These are phyloP conservation scores for Stigmatopora argus DNA, from an alignment of 2,113 vertebrate species.

Conservation along the genomic window DNA sequence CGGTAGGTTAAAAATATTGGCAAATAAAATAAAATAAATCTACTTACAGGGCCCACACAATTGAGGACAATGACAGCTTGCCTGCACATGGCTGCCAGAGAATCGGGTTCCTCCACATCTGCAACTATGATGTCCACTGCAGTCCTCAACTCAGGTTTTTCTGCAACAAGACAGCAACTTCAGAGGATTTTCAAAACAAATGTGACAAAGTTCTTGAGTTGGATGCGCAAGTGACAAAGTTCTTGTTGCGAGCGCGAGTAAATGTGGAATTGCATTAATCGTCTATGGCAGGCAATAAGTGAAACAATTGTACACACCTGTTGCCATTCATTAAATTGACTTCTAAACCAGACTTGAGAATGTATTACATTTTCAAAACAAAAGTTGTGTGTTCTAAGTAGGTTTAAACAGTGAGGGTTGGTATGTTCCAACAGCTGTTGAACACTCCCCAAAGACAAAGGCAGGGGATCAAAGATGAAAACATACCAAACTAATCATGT, in stretches of 20 bases:
- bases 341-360: background rate
- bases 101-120: constrained; percentile 79
- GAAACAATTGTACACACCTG: no score
- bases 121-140: constrained; percentile 85
- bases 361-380: background rate
- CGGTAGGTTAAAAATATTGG: background rate
- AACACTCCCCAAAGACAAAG: constrained; percentile 30
- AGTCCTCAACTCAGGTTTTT: constrained; percentile 75
- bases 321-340: no score
- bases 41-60: constrained; percentile 94
- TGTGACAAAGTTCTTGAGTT: background rate
- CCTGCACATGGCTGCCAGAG: constrained; percentile 86
- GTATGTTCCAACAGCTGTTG: constrained; percentile 66
- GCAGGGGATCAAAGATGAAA: constrained; percentile 9
- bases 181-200: background rate
- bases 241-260: background rate
- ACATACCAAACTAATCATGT: constrained; percentile 41
- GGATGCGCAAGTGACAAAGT: background rate
- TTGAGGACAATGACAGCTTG: constrained; percentile 85
- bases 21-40: background rate
- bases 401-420: constrained; percentile 23
- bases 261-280: no score
- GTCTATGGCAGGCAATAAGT: no score
- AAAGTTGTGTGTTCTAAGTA: constrained; percentile 1
- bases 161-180: constrained; percentile 50